A percentile compares a stretch with the other conserved stretches of the same genome.
Conservation (phyloP, 1,140 invertebrate species). For the Apolygus lucorum region DNA sequence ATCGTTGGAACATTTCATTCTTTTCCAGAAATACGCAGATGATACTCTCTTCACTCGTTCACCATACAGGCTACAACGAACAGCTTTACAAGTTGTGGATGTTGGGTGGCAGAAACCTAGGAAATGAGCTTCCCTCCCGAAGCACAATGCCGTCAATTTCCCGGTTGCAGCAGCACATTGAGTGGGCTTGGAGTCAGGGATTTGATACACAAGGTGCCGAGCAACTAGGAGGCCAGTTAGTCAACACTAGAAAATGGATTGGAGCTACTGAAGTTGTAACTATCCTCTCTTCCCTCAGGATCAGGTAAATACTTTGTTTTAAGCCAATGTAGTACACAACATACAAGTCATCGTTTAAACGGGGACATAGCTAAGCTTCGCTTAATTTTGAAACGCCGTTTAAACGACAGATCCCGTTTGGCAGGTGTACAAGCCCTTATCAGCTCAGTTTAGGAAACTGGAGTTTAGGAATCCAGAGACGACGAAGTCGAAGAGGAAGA, state of each 20-base stretch:
- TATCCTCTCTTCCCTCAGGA: slow-evolving; percentile 64
- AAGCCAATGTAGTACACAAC: too few species aligned
- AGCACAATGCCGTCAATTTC: slow-evolving; percentile 74
- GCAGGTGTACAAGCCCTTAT: too few species aligned
- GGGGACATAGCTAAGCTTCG: too few species aligned
- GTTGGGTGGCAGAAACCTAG: slow-evolving; percentile 39
- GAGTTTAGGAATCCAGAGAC: too few species aligned
- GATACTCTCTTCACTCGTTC: slow-evolving; percentile 71
- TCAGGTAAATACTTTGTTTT: too few species aligned
- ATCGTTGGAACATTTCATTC: slow-evolving; percentile 7
- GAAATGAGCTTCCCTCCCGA: slow-evolving; percentile 43
- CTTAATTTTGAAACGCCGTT: too few species aligned
- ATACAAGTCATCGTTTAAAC: too few species aligned
- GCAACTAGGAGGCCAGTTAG: slow-evolving; percentile 67
- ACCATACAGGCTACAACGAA: slow-evolving; percentile 62
- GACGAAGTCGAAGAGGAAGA: too few species aligned
- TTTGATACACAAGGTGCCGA: slow-evolving; percentile 78
- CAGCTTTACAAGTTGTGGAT: slow-evolving; percentile 46
- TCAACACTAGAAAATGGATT: slow-evolving; percentile 86
- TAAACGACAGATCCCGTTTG: too few species aligned
- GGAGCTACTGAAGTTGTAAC: slow-evolving; percentile 79
- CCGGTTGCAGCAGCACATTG: slow-evolving; percentile 70
- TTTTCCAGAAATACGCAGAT: slow-evolving; percentile 74
- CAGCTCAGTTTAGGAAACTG: too few species aligned
- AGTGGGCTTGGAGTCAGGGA: slow-evolving; percentile 76